phyloP scores from a whole-genome alignment of 2,888 invertebrate species.

The Drosophila kanekoi region DNA sequence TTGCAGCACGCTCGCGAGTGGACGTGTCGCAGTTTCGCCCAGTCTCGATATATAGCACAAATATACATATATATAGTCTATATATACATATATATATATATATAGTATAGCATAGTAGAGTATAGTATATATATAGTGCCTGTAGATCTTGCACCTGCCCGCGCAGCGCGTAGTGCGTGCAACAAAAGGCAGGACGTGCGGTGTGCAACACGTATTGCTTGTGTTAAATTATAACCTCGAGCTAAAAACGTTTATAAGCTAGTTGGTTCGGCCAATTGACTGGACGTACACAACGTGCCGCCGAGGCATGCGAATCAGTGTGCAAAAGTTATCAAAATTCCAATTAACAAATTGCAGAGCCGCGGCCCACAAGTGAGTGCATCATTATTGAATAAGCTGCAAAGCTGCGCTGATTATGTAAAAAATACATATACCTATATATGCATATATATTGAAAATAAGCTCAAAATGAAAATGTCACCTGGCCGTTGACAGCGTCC shows the following conservation, averaged over 20 bases:
- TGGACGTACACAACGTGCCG: constrained; percentile 51
- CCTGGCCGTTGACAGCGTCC: constrained; percentile 50
- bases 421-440: constrained; percentile 43
- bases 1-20: constrained; percentile 80
- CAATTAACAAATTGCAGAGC: constrained; percentile 50
- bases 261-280: constrained; percentile 2
- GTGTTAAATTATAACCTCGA: constrained; percentile 8
- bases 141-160: constrained; percentile 60
- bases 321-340: constrained; percentile 61
- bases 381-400: constrained; percentile 21
- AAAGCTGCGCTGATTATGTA: constrained; percentile 69
- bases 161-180: constrained; percentile 58
- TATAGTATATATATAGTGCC: constrained; percentile 38
- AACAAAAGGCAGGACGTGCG: constrained; percentile 32
- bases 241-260: constrained; percentile 3
- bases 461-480: constrained; percentile 64
- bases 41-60: constrained; percentile 46
- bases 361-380: constrained; percentile 63
- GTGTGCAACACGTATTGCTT: background rate
- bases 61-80: constrained; percentile 34
- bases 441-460: constrained; percentile 30
- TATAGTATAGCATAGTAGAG: constrained; percentile 10
- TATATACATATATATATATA: constrained; percentile 28
- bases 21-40: constrained; percentile 67
- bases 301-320: constrained; percentile 72